Conservation (phyloP, 2,797 vertebrate genomes). For the Orientallactaga sibirica region DNA sequence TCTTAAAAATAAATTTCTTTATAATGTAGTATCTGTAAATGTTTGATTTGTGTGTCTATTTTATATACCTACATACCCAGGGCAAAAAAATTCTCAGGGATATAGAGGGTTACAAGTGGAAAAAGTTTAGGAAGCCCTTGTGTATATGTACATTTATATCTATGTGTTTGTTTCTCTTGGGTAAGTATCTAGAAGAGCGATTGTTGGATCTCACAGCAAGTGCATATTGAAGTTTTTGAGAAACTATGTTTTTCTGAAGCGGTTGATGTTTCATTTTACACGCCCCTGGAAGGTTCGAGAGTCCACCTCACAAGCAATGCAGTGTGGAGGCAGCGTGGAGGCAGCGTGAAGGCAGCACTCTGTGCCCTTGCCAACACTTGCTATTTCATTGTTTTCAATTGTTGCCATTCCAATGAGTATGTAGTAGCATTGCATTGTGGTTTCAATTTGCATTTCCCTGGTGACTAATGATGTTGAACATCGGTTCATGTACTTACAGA, state of each 20-base stretch:
- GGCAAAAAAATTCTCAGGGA: too few relatives aligned
- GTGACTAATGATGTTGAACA: constrained; percentile 61
- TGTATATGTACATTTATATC: too few relatives aligned
- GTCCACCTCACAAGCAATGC: background rate
- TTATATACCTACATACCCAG: too few relatives aligned
- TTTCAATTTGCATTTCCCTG: constrained; percentile 67
- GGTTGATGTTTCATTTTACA: background rate
- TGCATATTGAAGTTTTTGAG: background rate
- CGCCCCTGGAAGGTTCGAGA: too few relatives aligned
- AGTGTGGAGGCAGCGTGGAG: too few relatives aligned
- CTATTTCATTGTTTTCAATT: constrained; percentile 2
- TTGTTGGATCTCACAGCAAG: background rate
- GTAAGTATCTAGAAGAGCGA: background rate
- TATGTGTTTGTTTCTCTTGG: background rate
- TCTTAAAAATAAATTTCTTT: too few relatives aligned
- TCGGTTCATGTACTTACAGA: constrained; percentile 51
- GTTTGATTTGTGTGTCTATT: too few relatives aligned
- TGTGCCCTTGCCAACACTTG: background rate
- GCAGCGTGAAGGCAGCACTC: fast-evolving
- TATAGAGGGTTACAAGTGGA: too few relatives aligned
- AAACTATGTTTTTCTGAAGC: background rate
- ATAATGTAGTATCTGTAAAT: too few relatives aligned
- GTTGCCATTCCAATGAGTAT: constrained; percentile 7
- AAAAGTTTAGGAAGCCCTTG: too few relatives aligned
- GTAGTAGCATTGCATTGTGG: constrained; percentile 26